Base-by-base conservation (phyloP, 2,113 vertebrate species). In the Esox niger region DNA sequence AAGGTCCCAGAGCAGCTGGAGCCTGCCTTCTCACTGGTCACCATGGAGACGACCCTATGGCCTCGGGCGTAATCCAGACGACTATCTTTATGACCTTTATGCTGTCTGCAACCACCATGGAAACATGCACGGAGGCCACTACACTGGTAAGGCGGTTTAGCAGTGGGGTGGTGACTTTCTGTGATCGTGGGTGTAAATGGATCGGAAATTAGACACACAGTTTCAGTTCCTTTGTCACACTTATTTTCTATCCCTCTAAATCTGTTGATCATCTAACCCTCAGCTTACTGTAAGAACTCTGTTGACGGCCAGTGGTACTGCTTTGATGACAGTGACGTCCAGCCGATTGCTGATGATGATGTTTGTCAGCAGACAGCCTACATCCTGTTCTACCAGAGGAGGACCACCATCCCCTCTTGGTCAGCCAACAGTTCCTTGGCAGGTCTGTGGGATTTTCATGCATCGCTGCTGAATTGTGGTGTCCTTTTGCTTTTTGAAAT, bases 41-140 rank as follows among this genome's bases (percentile, higher is more conserved):
- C 97, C 97, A 0, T 99, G 97, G 97, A 91, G 97, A 82, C 91
- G 95, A 49, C 95, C 97, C 1, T 98, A 98, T 0, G 95, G 96
- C 33, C 90, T 98, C 0, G 96, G 96, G 2, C 94, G 95, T 59
- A 97, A 97, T 89, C 96, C 97, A 0, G 95, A 98, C 58, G 97
- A 99, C 88, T 98, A 93, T 79, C 89, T 97, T 78, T 99, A 99
- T 57, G 97, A 99, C 90, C 89, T 99, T 57, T 99, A 99, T 8
- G 97, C 97, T 62, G 96, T 99, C 75, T 99, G 97, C 88, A 99
- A 99, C 82, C 97, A 99, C 76, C 96, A 98, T 4, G 97, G 97
- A 79, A 98, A 93, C 86, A 98, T 99, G 97, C 97, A 98, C 31
- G 96, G 95, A 63, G 96, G 97, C 10, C 97, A 99, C 83, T 99